Percentiles rank a stretch among this genome's conserved stretches.
phyloP scores from a whole-genome alignment of 2,797 vertebrate genomes.

The Falco naumanni region DNA sequence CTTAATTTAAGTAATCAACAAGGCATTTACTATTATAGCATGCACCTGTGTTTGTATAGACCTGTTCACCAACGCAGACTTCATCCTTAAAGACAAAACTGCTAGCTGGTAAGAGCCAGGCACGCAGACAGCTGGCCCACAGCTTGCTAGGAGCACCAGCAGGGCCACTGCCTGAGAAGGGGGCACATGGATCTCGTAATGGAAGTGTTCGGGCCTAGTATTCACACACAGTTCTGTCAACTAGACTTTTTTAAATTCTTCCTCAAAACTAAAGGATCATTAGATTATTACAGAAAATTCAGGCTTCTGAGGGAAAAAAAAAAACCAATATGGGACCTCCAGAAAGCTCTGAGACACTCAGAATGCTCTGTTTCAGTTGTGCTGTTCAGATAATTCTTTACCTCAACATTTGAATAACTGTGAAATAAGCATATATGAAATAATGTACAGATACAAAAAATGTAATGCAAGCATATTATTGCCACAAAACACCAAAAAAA shows the following conservation, averaged over 20 bases:
- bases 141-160: accelerated
- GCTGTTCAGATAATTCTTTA: background rate
- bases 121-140: background rate
- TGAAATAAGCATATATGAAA: background rate
- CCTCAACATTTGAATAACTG: background rate
- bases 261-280: background rate
- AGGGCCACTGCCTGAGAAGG: background rate
- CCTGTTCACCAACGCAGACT: background rate
- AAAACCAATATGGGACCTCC: background rate
- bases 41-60: background rate
- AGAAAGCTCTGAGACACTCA: background rate
- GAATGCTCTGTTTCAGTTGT: background rate
- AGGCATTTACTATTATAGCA: background rate
- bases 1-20: conserved; percentile 35
- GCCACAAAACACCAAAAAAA: background rate
- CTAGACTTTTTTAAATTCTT: background rate
- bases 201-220: background rate
- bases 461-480: background rate
- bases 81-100: background rate
- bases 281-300: background rate
- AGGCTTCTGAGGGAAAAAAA: background rate
- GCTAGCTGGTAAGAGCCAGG: background rate
- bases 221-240: background rate
- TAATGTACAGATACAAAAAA: background rate
- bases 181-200: background rate